Conservation (phyloP, 2,113 vertebrate genomes). For the Apistogramma diplotaenia region DNA sequence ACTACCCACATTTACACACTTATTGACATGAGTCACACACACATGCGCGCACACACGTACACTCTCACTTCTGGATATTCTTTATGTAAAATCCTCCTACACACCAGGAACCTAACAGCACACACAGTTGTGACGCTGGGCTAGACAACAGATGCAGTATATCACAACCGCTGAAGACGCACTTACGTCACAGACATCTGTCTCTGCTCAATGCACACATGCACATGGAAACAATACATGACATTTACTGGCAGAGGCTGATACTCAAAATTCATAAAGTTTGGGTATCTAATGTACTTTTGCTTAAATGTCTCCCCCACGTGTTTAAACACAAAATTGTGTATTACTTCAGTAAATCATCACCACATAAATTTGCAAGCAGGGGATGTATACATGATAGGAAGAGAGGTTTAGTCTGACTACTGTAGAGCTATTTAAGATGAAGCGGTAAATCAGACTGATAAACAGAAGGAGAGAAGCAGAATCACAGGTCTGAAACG, state of each 20-base stretch:
- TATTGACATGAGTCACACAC: constrained; percentile 8
- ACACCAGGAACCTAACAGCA: constrained; percentile 28
- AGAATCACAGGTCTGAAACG: not conserved
- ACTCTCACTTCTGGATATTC: not conserved
- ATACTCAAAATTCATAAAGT: not conserved
- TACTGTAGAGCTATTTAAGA: not conserved
- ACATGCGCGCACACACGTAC: not conserved
- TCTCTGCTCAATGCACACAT: not conserved
- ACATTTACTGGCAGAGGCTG: not conserved
- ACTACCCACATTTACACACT: not conserved
- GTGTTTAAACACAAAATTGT: not conserved
- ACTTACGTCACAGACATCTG: not conserved
- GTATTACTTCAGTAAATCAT: not conserved
- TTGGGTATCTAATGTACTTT: not conserved
- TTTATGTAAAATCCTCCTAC: constrained; percentile 35
- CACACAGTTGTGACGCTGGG: constrained; percentile 6
- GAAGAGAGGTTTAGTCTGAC: not conserved
- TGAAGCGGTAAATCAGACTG: not conserved
- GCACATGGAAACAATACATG: not conserved
- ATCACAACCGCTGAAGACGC: not conserved
- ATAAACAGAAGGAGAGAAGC: not conserved
- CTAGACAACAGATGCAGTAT: constrained; percentile 8
- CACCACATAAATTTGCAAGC: fast-evolving
- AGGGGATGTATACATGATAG: not conserved
- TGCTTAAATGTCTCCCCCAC: not conserved